phyloP scores from a whole-genome alignment of 37 sponge, comb jelly and placozoan genomes.

The Chondrilla cf. caribensis region DNA sequence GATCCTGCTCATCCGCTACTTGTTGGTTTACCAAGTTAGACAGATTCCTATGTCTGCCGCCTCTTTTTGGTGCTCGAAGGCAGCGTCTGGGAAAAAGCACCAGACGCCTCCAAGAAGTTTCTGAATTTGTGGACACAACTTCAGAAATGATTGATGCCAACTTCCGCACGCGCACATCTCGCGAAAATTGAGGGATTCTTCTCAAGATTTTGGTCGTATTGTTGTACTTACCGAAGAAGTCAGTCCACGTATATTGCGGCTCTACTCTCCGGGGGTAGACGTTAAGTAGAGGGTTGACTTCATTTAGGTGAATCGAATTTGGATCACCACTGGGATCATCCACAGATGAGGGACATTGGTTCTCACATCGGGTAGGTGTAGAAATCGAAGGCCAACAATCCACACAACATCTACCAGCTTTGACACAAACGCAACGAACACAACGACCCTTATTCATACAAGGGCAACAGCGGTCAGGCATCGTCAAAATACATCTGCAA shows the following conservation, averaged over 20 bases:
- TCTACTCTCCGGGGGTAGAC: neutral
- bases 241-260: neutral
- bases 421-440: conserved; percentile 1
- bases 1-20: neutral
- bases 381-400: conserved; percentile 19
- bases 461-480: conserved; percentile 6
- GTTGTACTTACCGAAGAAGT: neutral
- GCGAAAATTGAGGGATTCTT: neutral
- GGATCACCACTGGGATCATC: neutral
- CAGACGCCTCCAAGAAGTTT: neutral
- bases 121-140: neutral
- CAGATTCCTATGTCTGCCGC: neutral
- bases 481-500: neutral
- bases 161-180: neutral
- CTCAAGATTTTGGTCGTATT: neutral
- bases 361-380: neutral
- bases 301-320: neutral
- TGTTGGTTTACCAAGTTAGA: neutral
- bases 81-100: neutral
- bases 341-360: neutral
- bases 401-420: neutral
- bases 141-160: neutral
- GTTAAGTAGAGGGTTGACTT: neutral
- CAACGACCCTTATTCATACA: conserved; percentile 17
- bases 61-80: neutral